Base-by-base conservation (phyloP, 2,888 invertebrate species). In the Caenorhabditis auriculariae region DNA sequence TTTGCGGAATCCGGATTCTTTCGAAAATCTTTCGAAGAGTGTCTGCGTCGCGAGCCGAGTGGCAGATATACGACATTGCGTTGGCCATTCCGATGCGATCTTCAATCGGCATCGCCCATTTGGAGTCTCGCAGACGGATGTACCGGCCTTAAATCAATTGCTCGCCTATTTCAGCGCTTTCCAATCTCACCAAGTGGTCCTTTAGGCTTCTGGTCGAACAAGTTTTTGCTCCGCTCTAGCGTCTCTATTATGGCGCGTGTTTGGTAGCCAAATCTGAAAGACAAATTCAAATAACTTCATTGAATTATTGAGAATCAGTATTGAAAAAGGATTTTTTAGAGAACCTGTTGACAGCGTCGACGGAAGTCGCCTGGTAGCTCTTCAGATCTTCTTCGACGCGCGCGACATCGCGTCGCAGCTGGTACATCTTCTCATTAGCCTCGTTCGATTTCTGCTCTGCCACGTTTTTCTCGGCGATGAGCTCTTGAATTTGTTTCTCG, bases 101-200 rank as follows among this genome's bases (percentile, higher is more conserved):
- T 49, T 77, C 78, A 0, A 75, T 56, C n/a, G 72, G 57, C 21
- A 49, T 41, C 1, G 64, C 59, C 72, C 75, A 77, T 42, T 73
- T 60, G 6, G 43, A 41, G 27, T 77, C 73, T 7, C 15, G 49
- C n/a, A 77, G 51, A n/a, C 54, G 59, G 23, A 77, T 46, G 55
- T 56, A 72, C 23, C 24, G 4, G 28, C 5, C 2, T 62, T 23
- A 2, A 60, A 17, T 43, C 19, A 56, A 38, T 17, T 1, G 12
- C 26, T 19, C 21, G 7, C 15, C n/a, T 17, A 29, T 19, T 35
- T 35, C 15, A 35, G 15, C 35, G n/a, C 9, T 15, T 17, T 24
- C 21, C 26, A 52, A 2, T 29, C 49, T 23, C 4, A 68, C 77
- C 78, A 17, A 78, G 21, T 3, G 78, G 78, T 7, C 78, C 78